Evolutionary conservation across 2,113 vertebrate species (phyloP).

Genomic region (Australoheros scitulus): DNA sequence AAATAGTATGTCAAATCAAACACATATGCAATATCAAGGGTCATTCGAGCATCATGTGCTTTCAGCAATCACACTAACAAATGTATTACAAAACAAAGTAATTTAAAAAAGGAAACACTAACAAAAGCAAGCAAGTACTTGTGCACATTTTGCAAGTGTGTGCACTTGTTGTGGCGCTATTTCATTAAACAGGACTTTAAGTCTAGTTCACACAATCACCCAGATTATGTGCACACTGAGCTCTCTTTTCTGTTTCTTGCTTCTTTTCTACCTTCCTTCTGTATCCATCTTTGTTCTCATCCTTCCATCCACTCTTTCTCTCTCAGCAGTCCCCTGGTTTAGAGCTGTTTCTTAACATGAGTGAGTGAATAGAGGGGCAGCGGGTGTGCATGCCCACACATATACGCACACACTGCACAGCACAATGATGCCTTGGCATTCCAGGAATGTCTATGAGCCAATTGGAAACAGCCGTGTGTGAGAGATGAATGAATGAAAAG

Average conservation of each 20-base stretch:
- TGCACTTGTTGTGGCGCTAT: neutral
- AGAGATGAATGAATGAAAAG: slow-evolving; percentile 67
- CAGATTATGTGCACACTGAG: neutral
- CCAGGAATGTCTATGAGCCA: slow-evolving; percentile 63
- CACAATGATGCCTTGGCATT: slow-evolving; percentile 60
- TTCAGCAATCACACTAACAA: no score
- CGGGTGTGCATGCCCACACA: neutral
- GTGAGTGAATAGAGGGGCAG: slow-evolving; percentile 20
- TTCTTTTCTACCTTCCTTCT: neutral
- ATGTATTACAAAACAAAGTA: no score
- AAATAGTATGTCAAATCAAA: no score
- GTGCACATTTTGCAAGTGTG: slow-evolving; percentile 1
- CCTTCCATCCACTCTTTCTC: neutral
- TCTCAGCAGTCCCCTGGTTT: neutral
- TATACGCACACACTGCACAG: slow-evolving; percentile 13
- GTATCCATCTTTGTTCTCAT: neutral
- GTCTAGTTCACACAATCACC: slow-evolving; percentile 12
- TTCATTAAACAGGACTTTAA: neutral
- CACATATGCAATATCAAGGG: no score
- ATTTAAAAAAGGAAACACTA: no score
- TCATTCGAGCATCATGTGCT: no score
- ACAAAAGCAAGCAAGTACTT: neutral
- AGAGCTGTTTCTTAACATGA: slow-evolving; percentile 1
- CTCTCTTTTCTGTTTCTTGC: neutral
- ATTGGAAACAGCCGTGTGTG: slow-evolving; percentile 71